Percentiles rank a stretch among this genome's conserved stretches.
Evolutionary conservation across 2,888 invertebrate species (phyloP).

Genomic region (Eumacrocentrus americanus): DNA sequence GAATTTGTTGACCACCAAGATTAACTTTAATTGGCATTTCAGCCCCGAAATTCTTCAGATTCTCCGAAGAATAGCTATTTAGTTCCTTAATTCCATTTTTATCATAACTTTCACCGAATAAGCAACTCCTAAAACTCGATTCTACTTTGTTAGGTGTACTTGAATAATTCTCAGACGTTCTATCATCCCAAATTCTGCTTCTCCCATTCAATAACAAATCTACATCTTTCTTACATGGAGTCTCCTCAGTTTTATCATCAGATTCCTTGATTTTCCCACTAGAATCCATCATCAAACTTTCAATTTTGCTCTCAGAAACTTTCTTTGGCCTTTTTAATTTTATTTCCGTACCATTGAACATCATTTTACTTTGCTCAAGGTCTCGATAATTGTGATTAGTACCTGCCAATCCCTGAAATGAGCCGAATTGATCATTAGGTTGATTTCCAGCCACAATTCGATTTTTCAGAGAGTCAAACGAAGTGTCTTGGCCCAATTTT

Average conservation of each 20-base stretch:
- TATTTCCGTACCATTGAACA: background rate
- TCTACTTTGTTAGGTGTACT: conserved; percentile 14
- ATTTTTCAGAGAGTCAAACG: background rate
- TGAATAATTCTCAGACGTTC: background rate
- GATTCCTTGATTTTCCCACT: too few species aligned
- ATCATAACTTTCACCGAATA: too few species aligned
- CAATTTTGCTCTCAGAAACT: background rate
- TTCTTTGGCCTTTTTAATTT: background rate
- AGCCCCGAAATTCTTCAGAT: too few species aligned
- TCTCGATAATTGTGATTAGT: background rate
- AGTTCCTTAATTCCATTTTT: too few species aligned
- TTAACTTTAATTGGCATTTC: too few species aligned
- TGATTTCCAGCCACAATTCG: background rate
- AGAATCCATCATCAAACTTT: too few species aligned
- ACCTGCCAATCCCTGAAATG: background rate
- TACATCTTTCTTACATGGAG: background rate
- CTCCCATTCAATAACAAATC: conserved; percentile 1
- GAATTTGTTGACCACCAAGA: too few species aligned
- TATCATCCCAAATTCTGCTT: background rate
- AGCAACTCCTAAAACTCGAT: too few species aligned
- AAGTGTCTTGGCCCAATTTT: background rate
- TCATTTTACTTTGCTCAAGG: background rate
- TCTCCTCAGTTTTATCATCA: too few species aligned
- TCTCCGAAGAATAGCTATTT: too few species aligned
- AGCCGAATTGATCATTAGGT: background rate